Evolutionary conservation across 2,113 vertebrate genomes (phyloP), one percentile per base, ranked within the genome.

Genomic region (Cyprinodon tularosa): DNA sequence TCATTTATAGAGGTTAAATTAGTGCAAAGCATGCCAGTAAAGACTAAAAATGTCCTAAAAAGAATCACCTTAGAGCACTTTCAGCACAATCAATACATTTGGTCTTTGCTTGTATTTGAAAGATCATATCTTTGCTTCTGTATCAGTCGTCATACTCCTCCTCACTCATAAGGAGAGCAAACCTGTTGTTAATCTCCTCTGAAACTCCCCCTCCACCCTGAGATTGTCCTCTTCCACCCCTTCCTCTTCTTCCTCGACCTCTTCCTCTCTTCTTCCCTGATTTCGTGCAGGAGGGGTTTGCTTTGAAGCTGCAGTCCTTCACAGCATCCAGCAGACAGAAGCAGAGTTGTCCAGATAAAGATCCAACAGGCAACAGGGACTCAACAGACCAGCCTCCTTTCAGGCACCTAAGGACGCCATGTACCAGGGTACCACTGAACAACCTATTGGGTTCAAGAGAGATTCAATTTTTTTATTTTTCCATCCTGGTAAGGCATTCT

Each of bases 391-490:
- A 22, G 20, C 92, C 84, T 0, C 85, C 84, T 67, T 93, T 94
- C 42, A 97, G 92, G 37, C 86, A 91, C 48, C 71, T 86, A 78
- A 90, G 84, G 0, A 99, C 77, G 17, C 94, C 92, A 2, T 98
- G 96, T 7, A 96, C 93, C 77, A 98, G 88, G 62, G 93, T 96
- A n/a, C 97, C 97, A 17, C 82, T 96, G 78, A 95, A 99, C 78
- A 98, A 72, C 88, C 98, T 99, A 87, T 76, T 87, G 64, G 60
- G 61, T 13, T 63, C 11, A 69, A 38, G 48, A 64, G 15, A 17
- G 38, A 17, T 64, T 65, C 38, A 6, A 0, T 37, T 62, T 37
- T 4, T 10, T 15, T 0, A 38, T 62, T 62, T 66, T 29, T 22
- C 4, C 4, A 12, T 65, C n/a, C 36, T 12, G 12, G 12, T 37